Conservation (phyloP, 2,113 vertebrate genomes). For the Aphyosemion australe region DNA sequence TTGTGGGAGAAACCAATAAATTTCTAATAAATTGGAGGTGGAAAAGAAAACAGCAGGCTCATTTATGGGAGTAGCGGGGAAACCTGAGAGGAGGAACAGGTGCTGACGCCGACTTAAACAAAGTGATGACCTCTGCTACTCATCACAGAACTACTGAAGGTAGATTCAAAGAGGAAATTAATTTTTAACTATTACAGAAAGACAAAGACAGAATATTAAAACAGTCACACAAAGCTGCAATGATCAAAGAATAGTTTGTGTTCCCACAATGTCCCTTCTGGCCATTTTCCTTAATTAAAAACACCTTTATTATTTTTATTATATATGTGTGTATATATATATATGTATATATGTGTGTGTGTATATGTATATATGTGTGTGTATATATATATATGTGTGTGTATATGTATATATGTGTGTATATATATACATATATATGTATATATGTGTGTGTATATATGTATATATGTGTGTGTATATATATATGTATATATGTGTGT, state of each 20-base stretch:
- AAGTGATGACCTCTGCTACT: background rate
- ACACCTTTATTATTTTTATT: background rate
- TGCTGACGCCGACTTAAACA: conserved; percentile 24
- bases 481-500: too few relatives aligned
- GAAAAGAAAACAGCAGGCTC: conserved; percentile 29
- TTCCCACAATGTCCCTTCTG: background rate
- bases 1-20: background rate
- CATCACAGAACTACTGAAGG: background rate
- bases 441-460: too few relatives aligned
- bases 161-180: background rate
- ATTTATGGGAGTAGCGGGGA: conserved; percentile 44
- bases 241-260: conserved; percentile 26
- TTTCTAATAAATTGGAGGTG: background rate
- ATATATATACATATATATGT: too few relatives aligned
- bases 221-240: background rate
- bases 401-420: too few relatives aligned
- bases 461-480: too few relatives aligned
- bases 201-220: background rate
- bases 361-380: too few relatives aligned
- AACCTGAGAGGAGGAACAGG: conserved; percentile 54
- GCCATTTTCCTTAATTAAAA: background rate
- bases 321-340: too few relatives aligned
- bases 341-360: too few relatives aligned
- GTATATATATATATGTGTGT: too few relatives aligned
- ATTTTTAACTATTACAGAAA: background rate